These are phyloP conservation scores for Eurystomus gularis DNA, from an alignment of 2,113 vertebrate species.

Conservation along the genomic window DNA sequence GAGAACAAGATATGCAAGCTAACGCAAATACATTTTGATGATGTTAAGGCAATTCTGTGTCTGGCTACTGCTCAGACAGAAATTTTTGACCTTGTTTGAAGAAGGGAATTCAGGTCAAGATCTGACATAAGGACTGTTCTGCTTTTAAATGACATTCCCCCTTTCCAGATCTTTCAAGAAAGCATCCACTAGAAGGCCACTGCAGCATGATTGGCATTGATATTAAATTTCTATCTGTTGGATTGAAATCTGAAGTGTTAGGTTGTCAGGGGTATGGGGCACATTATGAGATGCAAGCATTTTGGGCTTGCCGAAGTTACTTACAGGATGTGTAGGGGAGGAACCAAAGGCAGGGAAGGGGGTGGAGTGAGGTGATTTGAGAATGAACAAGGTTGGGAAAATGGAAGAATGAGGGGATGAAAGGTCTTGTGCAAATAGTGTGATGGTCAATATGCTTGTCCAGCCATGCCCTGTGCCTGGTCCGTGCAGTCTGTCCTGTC, in stretches of 20 bases:
- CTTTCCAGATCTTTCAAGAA: neutral
- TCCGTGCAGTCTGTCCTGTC: fast-evolving
- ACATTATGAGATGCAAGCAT: neutral
- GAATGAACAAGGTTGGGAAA: neutral
- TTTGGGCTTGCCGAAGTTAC: neutral
- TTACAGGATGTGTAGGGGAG: fast-evolving
- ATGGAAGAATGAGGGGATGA: neutral
- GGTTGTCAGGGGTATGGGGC: neutral
- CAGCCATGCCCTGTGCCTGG: fast-evolving
- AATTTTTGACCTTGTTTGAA: neutral
- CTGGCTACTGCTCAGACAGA: neutral
- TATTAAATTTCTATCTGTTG: neutral
- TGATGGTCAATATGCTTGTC: neutral
- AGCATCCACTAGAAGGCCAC: neutral
- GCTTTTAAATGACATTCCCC: neutral
- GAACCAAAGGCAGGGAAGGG: neutral
- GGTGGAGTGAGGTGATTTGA: neutral
- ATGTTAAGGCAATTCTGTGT: neutral
- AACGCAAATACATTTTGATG: neutral
- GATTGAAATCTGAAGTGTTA: neutral
- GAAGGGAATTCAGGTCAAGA: neutral
- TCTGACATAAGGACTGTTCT: neutral
- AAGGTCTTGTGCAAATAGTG: neutral
- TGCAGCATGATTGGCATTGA: neutral
- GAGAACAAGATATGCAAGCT: neutral